A percentile compares a stretch with the other conserved stretches of the same genome.
phyloP scores from a whole-genome alignment of 2,888 invertebrate genomes.

The Parnassius apollo region DNA sequence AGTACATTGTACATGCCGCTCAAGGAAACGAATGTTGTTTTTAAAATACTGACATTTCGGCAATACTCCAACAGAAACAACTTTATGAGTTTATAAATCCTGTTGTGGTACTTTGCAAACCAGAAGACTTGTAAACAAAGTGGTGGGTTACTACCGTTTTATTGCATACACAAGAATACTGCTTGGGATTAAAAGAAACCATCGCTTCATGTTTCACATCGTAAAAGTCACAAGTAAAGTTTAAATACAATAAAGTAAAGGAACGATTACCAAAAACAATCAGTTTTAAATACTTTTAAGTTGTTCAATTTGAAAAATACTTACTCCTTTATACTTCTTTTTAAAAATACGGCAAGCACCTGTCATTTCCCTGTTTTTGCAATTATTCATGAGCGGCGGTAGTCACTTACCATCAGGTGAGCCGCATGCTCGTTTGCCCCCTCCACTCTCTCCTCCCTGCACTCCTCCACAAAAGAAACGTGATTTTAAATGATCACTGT shows the following conservation, averaged over 20 bases:
- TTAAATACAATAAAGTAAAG: constrained; percentile 17
- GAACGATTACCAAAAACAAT: background rate
- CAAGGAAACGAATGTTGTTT: constrained; percentile 13
- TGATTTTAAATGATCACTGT: too few relatives aligned
- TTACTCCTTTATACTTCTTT: too few relatives aligned
- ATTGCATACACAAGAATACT: constrained; percentile 18
- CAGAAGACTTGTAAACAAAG: constrained; percentile 28
- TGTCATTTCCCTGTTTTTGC: too few relatives aligned
- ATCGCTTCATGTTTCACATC: constrained; percentile 21
- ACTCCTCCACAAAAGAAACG: too few relatives aligned
- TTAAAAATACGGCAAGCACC: too few relatives aligned
- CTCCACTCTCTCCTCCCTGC: too few relatives aligned
- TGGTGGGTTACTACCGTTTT: constrained; percentile 21
- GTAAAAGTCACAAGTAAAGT: constrained; percentile 16
- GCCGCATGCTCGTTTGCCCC: too few relatives aligned
- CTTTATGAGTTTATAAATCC: constrained; percentile 28
- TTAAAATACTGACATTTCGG: constrained; percentile 26
- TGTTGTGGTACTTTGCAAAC: constrained; percentile 27
- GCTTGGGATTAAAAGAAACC: constrained; percentile 21
- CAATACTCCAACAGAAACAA: constrained; percentile 24
- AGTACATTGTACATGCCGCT: background rate
- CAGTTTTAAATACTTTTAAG: background rate
- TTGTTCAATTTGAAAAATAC: too few relatives aligned
- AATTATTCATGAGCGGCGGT: too few relatives aligned
- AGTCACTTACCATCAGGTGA: too few relatives aligned